Evolutionary conservation across 2,888 invertebrate species (phyloP), one percentile per base, ranked within the genome.

Genomic region (Drosophila tanythrix): DNA sequence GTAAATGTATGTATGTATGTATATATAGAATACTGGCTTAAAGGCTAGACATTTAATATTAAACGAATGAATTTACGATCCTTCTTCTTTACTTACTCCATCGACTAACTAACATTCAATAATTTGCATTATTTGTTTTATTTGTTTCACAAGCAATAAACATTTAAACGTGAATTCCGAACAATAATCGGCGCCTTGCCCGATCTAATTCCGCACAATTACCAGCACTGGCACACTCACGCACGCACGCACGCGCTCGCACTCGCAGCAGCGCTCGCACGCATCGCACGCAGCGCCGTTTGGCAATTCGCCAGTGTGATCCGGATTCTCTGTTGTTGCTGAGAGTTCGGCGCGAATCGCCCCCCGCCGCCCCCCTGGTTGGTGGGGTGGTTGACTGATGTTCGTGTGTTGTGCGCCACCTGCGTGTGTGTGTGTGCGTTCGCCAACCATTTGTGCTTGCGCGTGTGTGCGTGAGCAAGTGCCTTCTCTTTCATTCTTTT

Each of bases 131-230:
- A 53, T 15, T 59, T 38, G 10, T 25, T 38, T 36, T 35, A 25
- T 66, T 66, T 61, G 35, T 76, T 76, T 70, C 68, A 81, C 86
- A 82, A 85, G 82, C 82, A 82, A 82, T 82, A 82, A 82, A 79
- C 83, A 85, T 82, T 82, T 76, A 76, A 82, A 85, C 85, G 76
- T 82, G 83, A 76, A 74, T 82, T 82, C 56, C 59, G 58, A 82
- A 70, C 57, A 74, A 70, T 56, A 58, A 62, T 71, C 38, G 43
- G 53, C 74, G 48, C 62, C 60, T 43, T 63, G 50, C 40, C 33
- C 46, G 48, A 46, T 56, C 60, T 50, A 40, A 35, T 27, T 27
- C 38, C n/a, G 15, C n/a, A 60, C 50, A 25, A 15, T 62, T 46
- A 40, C 36, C 51, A 66, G 31, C 48, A 46, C 31, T 60, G n/a